phyloP scores from a whole-genome alignment of 37 sponge, comb jelly and placozoan species.

The Ephydatia muelleri region DNA sequence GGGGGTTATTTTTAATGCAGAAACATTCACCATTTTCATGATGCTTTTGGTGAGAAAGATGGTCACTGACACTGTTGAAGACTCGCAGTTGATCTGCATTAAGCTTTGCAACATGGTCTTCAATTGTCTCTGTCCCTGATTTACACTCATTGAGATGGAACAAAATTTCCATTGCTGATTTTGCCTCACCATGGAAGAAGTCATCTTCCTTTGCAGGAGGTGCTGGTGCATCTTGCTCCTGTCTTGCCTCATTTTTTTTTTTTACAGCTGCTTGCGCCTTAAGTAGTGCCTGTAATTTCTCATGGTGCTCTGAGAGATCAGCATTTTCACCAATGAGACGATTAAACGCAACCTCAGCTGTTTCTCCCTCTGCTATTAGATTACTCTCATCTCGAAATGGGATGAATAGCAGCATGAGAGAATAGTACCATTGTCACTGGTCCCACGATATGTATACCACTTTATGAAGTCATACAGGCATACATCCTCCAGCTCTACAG shows the following conservation, averaged over 20 bases:
- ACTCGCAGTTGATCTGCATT: no score
- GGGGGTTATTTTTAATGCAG: background rate
- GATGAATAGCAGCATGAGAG: no score
- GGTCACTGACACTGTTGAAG: no score
- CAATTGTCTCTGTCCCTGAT: no score
- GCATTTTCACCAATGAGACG: background rate
- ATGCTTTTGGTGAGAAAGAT: no score
- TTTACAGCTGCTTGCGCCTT: background rate
- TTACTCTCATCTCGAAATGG: no score
- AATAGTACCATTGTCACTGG: background rate
- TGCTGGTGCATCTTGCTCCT: background rate
- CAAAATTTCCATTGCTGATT: constrained; percentile 39
- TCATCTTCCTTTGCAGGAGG: constrained; percentile 23
- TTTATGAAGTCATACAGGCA: constrained; percentile 37
- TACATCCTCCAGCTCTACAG: constrained; percentile 38
- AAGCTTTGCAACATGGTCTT: no score
- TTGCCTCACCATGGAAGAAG: constrained; percentile 39
- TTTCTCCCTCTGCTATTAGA: no score
- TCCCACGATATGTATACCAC: background rate
- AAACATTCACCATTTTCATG: no score
- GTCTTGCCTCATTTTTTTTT: constrained; percentile 37
- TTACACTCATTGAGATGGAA: background rate
- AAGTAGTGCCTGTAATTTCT: no score
- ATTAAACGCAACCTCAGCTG: no score
- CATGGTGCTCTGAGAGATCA: constrained; percentile 2